These are phyloP conservation scores for Dreissena rostriformis DNA, from an alignment of 1,140 invertebrate species.

Conservation along the genomic window DNA sequence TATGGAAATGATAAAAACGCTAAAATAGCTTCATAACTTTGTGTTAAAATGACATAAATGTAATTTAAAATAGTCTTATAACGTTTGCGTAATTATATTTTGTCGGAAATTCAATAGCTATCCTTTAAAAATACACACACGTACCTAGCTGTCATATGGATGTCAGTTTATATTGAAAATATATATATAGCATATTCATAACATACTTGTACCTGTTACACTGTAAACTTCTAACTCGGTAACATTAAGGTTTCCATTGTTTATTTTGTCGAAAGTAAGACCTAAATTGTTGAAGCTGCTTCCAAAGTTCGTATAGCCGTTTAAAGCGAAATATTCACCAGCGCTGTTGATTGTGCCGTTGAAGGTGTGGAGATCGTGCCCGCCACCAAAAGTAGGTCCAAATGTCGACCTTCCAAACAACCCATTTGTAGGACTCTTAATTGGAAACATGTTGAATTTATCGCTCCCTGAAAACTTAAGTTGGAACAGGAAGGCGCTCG, in stretches of 20 bases:
- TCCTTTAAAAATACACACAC: too few species aligned
- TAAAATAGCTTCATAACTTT: too few species aligned
- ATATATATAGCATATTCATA: too few species aligned
- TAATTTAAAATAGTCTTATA: too few species aligned
- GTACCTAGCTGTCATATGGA: too few species aligned
- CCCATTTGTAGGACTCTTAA: neutral
- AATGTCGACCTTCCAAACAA: neutral
- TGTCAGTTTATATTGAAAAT: too few species aligned
- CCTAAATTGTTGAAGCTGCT: neutral
- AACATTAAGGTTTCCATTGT: neutral
- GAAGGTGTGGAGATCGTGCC: conserved; percentile 40
- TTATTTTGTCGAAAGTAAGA: neutral
- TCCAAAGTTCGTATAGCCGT: neutral
- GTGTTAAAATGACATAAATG: too few species aligned
- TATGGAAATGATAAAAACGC: too few species aligned
- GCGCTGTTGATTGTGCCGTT: conserved; percentile 7
- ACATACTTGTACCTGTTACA: neutral
- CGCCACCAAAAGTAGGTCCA: conserved; percentile 47
- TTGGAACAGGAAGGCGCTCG: conserved; percentile 52
- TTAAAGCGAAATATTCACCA: neutral
- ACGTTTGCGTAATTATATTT: too few species aligned
- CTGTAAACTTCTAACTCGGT: neutral
- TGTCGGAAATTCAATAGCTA: too few species aligned
- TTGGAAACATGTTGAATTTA: conserved; percentile 19
- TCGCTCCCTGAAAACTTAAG: conserved; percentile 1